These are phyloP conservation scores for Protomyctophum bolini DNA, from an alignment of 2,113 vertebrate species.

Conservation along the genomic window DNA sequence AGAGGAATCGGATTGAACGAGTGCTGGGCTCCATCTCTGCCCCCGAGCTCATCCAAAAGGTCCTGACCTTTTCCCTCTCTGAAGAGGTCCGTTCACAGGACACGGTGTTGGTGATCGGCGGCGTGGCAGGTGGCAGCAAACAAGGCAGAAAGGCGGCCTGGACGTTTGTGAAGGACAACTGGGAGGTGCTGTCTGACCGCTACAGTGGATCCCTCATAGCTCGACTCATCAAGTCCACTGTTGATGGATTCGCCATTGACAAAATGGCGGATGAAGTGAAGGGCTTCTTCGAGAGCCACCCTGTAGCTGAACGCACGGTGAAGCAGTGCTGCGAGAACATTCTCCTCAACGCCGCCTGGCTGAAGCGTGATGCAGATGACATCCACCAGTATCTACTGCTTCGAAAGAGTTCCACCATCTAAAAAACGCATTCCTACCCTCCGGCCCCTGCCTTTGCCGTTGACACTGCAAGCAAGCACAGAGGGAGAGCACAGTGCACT, in stretches of 20 bases:
- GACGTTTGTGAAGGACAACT: conserved; percentile 97
- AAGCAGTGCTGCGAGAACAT: conserved; percentile 99
- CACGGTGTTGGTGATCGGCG: conserved; percentile 95
- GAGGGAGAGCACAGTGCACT: conserved; percentile 66
- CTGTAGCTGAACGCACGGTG: conserved; percentile 93
- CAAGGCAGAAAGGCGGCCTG: conserved; percentile 95
- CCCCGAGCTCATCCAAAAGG: conserved; percentile 96
- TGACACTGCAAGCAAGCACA: conserved; percentile 42
- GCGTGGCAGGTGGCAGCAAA: conserved; percentile 95
- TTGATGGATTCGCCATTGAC: conserved; percentile 95
- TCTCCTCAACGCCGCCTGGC: conserved; percentile 92
- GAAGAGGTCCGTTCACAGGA: conserved; percentile 98
- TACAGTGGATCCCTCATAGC: conserved; percentile 99
- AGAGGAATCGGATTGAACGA: conserved; percentile 95
- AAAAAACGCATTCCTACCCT: conserved; percentile 46
- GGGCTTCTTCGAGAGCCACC: conserved; percentile 96
- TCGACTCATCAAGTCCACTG: conserved; percentile 95
- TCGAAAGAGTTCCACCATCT: conserved; percentile 81
- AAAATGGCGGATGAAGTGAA: conserved; percentile 98
- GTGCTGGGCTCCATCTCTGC: conserved; percentile 93
- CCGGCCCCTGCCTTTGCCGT: conserved; percentile 40
- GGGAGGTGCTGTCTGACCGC: conserved; percentile 96
- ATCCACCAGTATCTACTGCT: conserved; percentile 91
- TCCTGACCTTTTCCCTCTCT: conserved; percentile 96
- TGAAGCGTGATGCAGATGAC: conserved; percentile 90